phyloP scores from a whole-genome alignment of 92 coral and sea anemone species.

The Isaurus tuberculatus region DNA sequence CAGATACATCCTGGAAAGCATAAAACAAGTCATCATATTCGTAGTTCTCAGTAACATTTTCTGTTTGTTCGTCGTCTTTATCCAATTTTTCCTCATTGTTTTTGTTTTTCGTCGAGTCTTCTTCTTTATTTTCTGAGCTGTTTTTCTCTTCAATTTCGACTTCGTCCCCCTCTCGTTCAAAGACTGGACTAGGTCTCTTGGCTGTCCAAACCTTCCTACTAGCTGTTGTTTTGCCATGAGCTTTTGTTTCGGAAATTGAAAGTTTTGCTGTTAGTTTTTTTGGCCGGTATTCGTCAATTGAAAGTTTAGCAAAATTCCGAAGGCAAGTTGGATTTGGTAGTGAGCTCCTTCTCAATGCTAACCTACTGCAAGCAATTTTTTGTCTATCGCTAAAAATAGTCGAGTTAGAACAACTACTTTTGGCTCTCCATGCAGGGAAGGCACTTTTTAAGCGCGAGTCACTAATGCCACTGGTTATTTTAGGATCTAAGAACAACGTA shows the following conservation, averaged over 20 bases:
- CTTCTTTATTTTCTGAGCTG: background rate
- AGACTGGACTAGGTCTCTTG: background rate
- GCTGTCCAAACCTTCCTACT: no score
- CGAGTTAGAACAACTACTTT: background rate
- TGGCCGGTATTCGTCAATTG: background rate
- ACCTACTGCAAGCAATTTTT: background rate
- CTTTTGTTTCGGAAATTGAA: background rate
- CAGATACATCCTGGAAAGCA: background rate
- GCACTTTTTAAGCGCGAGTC: background rate
- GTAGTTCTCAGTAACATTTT: background rate
- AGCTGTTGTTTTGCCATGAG: background rate
- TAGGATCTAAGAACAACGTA: background rate
- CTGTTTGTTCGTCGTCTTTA: background rate
- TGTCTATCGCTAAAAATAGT: background rate
- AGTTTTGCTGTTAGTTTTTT: conserved; percentile 30
- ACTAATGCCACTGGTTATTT: background rate
- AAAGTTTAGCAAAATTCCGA: conserved; percentile 18
- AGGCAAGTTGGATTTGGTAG: conserved; percentile 4
- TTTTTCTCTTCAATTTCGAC: background rate
- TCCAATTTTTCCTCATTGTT: background rate
- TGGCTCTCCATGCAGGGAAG: background rate
- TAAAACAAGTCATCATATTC: background rate
- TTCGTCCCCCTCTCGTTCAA: background rate
- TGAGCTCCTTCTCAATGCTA: background rate
- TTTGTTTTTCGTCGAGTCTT: background rate